These are phyloP conservation scores for Pegoplata infirma DNA, from an alignment of 2,888 invertebrate genomes.

Conservation along the genomic window DNA sequence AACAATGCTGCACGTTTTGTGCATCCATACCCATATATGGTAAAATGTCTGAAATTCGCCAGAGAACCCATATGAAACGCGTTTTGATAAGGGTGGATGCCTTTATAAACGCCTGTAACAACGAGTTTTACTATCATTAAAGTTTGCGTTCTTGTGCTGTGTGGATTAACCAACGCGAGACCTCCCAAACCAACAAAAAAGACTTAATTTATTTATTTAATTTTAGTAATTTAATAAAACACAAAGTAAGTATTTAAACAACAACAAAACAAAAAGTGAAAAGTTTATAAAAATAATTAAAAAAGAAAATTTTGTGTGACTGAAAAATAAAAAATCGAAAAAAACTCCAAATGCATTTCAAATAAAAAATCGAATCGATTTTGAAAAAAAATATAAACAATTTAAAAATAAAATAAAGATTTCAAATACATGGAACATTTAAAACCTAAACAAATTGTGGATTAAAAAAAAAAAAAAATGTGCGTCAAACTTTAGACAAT, in stretches of 20 bases:
- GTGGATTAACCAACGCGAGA: constrained; percentile 71
- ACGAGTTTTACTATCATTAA: constrained; percentile 78
- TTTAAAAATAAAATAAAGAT: no score
- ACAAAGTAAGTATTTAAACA: constrained; percentile 65
- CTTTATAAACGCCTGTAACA: constrained; percentile 76
- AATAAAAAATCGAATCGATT: constrained; percentile 6
- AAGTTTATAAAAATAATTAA: constrained; percentile 12
- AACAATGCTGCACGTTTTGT: constrained; percentile 67
- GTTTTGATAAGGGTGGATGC: constrained; percentile 74
- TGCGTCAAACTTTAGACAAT: not conserved
- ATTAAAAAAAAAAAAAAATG: constrained; percentile 27
- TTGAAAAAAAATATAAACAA: constrained; percentile 29
- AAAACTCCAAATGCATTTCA: not conserved
- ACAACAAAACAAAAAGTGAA: constrained; percentile 31
- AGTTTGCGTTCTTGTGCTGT: constrained; percentile 78
- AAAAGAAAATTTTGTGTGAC: constrained; percentile 39
- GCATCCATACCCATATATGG: constrained; percentile 78
- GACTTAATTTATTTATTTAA: constrained; percentile 77
- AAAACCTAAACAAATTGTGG: constrained; percentile 18
- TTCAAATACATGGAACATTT: constrained; percentile 16
- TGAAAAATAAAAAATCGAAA: constrained; percentile 14
- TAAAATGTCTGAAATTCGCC: constrained; percentile 74
- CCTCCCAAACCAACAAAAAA: constrained; percentile 68
- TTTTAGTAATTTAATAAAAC: constrained; percentile 72
- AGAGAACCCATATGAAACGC: constrained; percentile 66